These are phyloP conservation scores for Euphonia xanthogaster DNA, from an alignment of 2,797 vertebrate genomes.

Conservation along the genomic window DNA sequence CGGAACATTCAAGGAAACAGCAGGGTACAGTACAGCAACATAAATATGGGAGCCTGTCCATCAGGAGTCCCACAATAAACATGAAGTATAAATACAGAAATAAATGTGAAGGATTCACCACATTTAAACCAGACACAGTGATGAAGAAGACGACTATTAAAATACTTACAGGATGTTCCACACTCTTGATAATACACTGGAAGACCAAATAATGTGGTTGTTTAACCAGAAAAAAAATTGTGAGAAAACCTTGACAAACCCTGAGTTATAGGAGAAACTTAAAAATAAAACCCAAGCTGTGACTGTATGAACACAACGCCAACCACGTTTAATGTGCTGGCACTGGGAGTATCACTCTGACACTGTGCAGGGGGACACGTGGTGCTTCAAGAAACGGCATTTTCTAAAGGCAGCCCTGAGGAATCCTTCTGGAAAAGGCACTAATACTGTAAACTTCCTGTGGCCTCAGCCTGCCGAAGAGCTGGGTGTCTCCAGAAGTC, in stretches of 20 bases:
- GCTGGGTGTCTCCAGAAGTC: neutral
- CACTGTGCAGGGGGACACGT: neutral
- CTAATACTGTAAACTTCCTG: neutral
- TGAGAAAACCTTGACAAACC: neutral
- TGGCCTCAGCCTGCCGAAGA: neutral
- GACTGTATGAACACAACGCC: neutral
- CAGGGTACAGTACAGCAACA: neutral
- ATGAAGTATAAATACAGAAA: neutral
- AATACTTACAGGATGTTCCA: neutral
- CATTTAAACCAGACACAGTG: neutral
- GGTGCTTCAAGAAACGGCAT: neutral
- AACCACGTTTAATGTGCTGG: neutral
- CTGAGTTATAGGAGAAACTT: neutral
- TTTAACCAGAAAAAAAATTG: neutral
- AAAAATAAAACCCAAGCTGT: neutral
- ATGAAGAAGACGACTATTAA: rapidly evolving
- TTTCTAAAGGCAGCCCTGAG: neutral
- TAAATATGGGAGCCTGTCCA: neutral
- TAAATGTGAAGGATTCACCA: neutral
- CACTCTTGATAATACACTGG: neutral
- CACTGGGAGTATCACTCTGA: neutral
- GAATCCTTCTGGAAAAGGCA: neutral
- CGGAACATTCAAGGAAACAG: neutral
- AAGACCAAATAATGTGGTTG: neutral
- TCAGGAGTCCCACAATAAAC: neutral